These are phyloP conservation scores for Siphamia tubifer DNA, from an alignment of 2,113 vertebrate species.

Conservation along the genomic window DNA sequence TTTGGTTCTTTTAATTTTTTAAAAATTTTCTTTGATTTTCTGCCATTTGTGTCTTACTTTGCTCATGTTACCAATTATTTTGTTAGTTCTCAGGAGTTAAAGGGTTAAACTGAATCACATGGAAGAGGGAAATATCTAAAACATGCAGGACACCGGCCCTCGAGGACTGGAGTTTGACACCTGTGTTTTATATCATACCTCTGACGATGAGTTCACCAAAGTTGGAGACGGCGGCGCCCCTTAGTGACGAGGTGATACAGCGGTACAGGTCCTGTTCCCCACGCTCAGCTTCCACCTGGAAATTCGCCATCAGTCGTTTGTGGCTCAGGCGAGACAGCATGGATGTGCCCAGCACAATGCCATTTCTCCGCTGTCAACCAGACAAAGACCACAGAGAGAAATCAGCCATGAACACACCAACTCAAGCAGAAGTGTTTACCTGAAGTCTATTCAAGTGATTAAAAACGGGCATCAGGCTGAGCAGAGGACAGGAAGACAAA, in stretches of 20 bases:
- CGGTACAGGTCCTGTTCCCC: conserved; percentile 91
- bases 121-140: too few relatives aligned
- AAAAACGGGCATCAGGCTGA: conserved; percentile 2
- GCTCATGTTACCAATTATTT: too few relatives aligned
- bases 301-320: conserved; percentile 88
- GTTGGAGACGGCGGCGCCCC: conserved; percentile 91
- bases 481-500: conserved; percentile 32
- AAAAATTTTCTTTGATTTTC: too few relatives aligned
- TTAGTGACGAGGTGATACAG: conserved; percentile 87
- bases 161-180: too few relatives aligned
- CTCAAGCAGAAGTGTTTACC: conserved; percentile 13
- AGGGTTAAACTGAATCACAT: too few relatives aligned
- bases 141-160: too few relatives aligned
- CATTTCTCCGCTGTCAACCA: conserved; percentile 84
- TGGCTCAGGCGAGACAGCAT: conserved; percentile 87
- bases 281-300: conserved; percentile 83
- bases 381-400: conserved; percentile 2
- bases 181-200: conserved; percentile 73
- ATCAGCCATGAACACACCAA: neutral
- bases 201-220: conserved; percentile 94
- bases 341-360: conserved; percentile 75
- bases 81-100: too few relatives aligned
- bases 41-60: too few relatives aligned
- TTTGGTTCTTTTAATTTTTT: too few relatives aligned
- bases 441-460: conserved; percentile 21